Conservation (phyloP, 2,797 vertebrate genomes). For the Gymnoscopelus microlampas region DNA sequence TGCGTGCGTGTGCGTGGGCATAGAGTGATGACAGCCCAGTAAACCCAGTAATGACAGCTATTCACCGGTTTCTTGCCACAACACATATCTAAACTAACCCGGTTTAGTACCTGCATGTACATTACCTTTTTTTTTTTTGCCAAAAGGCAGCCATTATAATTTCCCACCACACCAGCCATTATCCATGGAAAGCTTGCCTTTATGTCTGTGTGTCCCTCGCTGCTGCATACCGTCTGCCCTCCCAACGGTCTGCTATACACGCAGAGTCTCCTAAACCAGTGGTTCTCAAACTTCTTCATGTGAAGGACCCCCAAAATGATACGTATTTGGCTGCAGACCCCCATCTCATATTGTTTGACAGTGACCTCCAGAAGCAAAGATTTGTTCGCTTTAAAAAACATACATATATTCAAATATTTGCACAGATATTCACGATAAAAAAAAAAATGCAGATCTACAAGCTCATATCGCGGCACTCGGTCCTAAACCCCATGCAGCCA, state of each 20-base stretch:
- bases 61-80: slow-evolving; percentile 61
- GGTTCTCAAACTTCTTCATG: no score
- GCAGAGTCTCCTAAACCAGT: no score
- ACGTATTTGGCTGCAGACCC: no score
- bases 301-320: no score
- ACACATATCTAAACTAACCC: slow-evolving; percentile 63
- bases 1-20: background rate
- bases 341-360: no score
- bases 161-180: slow-evolving; percentile 43
- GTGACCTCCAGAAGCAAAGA: no score
- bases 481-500: slow-evolving; percentile 7
- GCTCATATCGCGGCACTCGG: background rate
- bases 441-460: no score
- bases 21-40: slow-evolving; percentile 60
- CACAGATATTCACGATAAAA: no score
- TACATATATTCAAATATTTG: no score
- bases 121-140: slow-evolving; percentile 56
- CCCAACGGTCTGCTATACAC: background rate
- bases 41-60: slow-evolving; percentile 65
- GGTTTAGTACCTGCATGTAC: slow-evolving; percentile 48
- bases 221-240: slow-evolving; percentile 23
- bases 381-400: no score
- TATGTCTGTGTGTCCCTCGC: slow-evolving; percentile 20
- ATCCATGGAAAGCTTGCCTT: slow-evolving; percentile 43
- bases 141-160: slow-evolving; percentile 57